phyloP scores from a whole-genome alignment of 1,140 invertebrate species.

The Akabosia matsudoensis region DNA sequence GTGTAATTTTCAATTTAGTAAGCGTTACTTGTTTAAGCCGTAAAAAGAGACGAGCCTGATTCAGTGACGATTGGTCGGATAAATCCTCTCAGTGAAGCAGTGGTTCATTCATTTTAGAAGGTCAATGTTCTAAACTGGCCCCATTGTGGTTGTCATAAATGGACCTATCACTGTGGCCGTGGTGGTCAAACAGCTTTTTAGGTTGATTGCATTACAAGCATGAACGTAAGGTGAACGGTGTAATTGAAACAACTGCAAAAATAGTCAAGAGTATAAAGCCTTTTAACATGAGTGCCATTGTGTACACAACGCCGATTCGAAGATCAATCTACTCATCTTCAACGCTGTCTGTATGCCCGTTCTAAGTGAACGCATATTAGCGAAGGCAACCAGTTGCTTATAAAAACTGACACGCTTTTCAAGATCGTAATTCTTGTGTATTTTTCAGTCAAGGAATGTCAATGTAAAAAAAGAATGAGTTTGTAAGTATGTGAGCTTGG shows the following conservation, averaged over 20 bases:
- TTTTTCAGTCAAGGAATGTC: no score
- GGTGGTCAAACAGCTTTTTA: conserved; percentile 11
- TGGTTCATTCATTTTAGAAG: conserved; percentile 36
- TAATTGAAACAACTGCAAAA: no score
- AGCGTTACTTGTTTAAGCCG: neutral
- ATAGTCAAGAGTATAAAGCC: no score
- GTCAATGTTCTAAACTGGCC: conserved; percentile 40
- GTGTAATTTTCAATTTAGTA: no score
- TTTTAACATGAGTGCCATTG: neutral
- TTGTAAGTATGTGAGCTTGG: no score
- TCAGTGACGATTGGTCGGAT: neutral
- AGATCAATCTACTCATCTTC: no score
- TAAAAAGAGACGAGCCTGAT: conserved; percentile 9
- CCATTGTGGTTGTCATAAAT: conserved; percentile 37
- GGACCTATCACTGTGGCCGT: conserved; percentile 17
- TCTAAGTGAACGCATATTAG: no score
- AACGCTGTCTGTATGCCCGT: no score
- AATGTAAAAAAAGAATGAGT: no score
- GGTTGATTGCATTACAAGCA: neutral
- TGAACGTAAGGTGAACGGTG: neutral
- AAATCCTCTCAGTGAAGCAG: conserved; percentile 4
- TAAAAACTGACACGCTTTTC: no score
- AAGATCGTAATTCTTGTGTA: no score
- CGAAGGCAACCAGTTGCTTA: no score
- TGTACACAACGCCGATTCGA: neutral